Percentiles rank a stretch among this genome's conserved stretches.
These are phyloP conservation scores for Enteromius treurensis DNA, from an alignment of 2,797 vertebrate species.

Conservation along the genomic window DNA sequence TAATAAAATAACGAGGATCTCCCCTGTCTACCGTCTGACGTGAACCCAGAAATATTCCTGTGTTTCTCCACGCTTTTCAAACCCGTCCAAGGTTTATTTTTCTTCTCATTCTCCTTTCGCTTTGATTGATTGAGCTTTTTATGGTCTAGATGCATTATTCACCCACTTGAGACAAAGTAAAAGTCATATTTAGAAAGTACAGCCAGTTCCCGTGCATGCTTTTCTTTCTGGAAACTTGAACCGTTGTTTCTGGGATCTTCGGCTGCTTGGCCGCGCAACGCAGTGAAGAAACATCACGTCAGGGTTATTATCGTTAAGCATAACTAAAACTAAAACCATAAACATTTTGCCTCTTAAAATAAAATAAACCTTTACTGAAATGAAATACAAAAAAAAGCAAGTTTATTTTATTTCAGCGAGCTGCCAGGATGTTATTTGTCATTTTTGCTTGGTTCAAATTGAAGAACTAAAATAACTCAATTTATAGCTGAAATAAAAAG, in stretches of 20 bases:
- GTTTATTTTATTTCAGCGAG: not conserved
- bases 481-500: not conserved
- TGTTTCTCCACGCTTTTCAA: not conserved
- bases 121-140: slow-evolving; percentile 26
- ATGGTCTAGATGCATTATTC: not conserved
- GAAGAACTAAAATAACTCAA: not conserved
- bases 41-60: not conserved
- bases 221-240: not conserved
- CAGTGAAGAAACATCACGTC: not conserved
- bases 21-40: slow-evolving; percentile 8
- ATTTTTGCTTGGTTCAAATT: not conserved
- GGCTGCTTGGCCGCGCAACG: not conserved
- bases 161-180: not conserved
- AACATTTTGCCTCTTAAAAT: not conserved
- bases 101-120: not conserved
- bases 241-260: not conserved
- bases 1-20: not conserved
- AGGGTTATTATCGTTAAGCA: not conserved
- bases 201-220: not conserved
- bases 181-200: slow-evolving; percentile 16
- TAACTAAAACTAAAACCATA: not conserved
- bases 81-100: slow-evolving; percentile 5
- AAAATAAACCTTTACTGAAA: not conserved
- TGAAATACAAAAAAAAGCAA: not conserved
- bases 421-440: not conserved